A percentile compares a stretch with the other conserved stretches of the same genome.
Conservation (phyloP, 2,797 vertebrate genomes). For the Microchirus variegatus region DNA sequence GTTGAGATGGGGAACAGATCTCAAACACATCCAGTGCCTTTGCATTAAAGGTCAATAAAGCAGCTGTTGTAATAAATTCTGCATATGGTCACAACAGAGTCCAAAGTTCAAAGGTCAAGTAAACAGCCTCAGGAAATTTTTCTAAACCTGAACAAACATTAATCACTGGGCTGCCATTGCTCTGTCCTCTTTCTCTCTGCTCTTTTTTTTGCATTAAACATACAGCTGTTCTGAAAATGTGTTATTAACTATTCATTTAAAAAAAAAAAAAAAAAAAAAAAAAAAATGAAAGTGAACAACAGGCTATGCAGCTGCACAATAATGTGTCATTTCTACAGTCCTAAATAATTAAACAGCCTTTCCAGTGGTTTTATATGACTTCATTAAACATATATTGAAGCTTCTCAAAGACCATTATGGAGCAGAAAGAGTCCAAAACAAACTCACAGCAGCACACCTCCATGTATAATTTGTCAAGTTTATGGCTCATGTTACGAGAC, state of each 20-base stretch:
- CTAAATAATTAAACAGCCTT: conserved; percentile 31
- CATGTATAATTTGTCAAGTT: conserved; percentile 24
- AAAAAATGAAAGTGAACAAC: conserved; percentile 7
- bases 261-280: conserved; percentile 1
- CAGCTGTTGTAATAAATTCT: no score
- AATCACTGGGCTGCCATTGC: no score
- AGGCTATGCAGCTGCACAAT: neutral
- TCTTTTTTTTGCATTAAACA: neutral
- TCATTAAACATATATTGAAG: conserved; percentile 34
- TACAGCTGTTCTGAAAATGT: neutral
- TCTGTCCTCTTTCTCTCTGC: no score
- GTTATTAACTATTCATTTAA: conserved; percentile 17
- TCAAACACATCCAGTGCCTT: no score
- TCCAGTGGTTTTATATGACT: conserved; percentile 12
- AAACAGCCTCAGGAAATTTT: conserved; percentile 3
- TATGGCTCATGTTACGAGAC: conserved; percentile 5
- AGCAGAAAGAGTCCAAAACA: conserved; percentile 27
- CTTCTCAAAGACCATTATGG: conserved; percentile 21
- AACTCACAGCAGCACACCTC: conserved; percentile 3
- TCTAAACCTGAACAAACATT: conserved; percentile 10
- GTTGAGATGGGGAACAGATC: no score
- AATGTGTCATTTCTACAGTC: conserved; percentile 17
- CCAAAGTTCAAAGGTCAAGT: no score
- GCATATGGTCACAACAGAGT: no score
- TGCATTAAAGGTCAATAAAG: no score